Percentiles rank a stretch among this genome's conserved stretches.
These are phyloP conservation scores for Patagioenas fasciata DNA, from an alignment of 2,113 vertebrate species.

Conservation along the genomic window DNA sequence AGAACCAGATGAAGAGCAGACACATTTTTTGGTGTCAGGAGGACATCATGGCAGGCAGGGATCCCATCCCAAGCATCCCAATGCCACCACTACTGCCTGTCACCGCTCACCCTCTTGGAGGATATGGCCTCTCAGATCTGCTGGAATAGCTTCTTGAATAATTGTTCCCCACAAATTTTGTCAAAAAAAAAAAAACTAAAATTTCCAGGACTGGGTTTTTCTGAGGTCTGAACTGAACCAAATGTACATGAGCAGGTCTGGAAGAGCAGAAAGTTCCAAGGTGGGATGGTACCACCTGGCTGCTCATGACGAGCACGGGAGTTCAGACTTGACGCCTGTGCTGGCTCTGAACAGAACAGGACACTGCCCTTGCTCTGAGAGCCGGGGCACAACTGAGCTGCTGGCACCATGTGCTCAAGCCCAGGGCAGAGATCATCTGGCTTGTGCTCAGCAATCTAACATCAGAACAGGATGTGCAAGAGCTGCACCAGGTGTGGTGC, in stretches of 20 bases:
- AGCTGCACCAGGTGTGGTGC: not conserved
- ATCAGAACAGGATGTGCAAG: not conserved
- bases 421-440: not conserved
- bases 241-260: not conserved
- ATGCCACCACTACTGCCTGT: not conserved
- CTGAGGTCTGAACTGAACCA: not conserved
- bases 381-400: not conserved
- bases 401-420: not conserved
- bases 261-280: not conserved
- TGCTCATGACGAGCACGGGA: not conserved
- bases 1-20: not conserved
- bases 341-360: not conserved
- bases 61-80: not conserved
- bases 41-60: not conserved
- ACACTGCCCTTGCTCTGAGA: not conserved
- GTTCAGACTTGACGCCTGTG: not conserved
- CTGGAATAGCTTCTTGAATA: not conserved
- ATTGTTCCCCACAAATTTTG: not conserved
- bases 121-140: not conserved
- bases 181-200: not conserved
- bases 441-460: not conserved
- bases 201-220: not conserved
- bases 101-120: not conserved
- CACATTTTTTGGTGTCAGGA: not conserved
- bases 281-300: not conserved